A percentile compares a stretch with the other conserved stretches of the same genome.
Evolutionary conservation across 2,113 vertebrate genomes (phyloP).

Genomic region (Grammomys surdaster): DNA sequence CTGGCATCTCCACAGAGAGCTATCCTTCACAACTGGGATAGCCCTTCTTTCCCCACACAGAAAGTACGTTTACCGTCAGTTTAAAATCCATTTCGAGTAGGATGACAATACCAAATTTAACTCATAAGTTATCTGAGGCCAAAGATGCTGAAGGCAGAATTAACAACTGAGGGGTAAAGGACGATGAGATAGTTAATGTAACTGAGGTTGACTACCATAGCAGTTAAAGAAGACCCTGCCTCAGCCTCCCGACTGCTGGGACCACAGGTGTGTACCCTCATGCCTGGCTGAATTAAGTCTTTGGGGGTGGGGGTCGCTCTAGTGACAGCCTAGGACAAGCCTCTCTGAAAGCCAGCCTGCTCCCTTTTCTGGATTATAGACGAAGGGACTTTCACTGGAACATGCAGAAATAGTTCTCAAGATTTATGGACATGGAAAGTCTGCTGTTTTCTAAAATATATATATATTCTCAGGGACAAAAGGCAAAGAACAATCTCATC

Average conservation of each 20-base stretch:
- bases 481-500: neutral
- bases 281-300: neutral
- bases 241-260: neutral
- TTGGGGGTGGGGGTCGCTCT: neutral
- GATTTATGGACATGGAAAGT: neutral
- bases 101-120: slow-evolving; percentile 12
- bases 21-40: neutral
- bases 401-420: neutral
- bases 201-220: neutral
- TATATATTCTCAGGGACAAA: slow-evolving; percentile 20
- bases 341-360: neutral
- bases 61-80: neutral
- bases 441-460: neutral
- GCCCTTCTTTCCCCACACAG: neutral
- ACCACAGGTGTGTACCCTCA: too few relatives aligned
- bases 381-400: neutral
- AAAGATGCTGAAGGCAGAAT: slow-evolving; percentile 12
- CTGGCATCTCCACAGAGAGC: slow-evolving; percentile 61
- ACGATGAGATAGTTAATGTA: neutral
- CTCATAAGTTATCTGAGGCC: neutral
- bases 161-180: neutral
- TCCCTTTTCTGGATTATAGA: neutral
- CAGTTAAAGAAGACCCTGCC: neutral
- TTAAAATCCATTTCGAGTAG: slow-evolving; percentile 22
- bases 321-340: neutral